phyloP scores from a whole-genome alignment of 2,888 invertebrate species.

The Mimas tiliae region DNA sequence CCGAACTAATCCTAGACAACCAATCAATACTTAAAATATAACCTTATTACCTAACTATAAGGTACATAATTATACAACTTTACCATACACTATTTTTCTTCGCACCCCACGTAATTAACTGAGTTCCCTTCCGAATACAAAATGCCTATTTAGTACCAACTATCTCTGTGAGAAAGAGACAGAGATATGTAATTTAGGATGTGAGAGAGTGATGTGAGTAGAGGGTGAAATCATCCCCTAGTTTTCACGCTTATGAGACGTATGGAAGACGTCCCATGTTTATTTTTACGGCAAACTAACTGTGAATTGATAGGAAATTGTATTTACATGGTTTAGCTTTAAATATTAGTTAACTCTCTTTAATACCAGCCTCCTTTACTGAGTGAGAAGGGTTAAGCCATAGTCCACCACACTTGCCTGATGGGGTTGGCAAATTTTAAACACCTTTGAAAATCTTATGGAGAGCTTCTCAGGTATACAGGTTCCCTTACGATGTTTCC shows the following conservation, averaged over 20 bases:
- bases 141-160: constrained; percentile 81
- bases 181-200: constrained; percentile 31
- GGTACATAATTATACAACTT: constrained; percentile 24
- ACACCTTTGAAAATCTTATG: too few species aligned
- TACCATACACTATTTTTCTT: constrained; percentile 68
- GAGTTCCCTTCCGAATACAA: constrained; percentile 82
- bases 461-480: too few species aligned
- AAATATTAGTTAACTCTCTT: constrained; percentile 31
- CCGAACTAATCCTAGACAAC: constrained; percentile 53
- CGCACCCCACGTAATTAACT: constrained; percentile 80
- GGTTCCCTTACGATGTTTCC: too few species aligned
- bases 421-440: too few species aligned
- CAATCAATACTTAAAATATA: background rate
- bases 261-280: constrained; percentile 49
- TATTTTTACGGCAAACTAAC: constrained; percentile 61
- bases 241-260: constrained; percentile 62
- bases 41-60: constrained; percentile 38
- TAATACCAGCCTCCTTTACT: background rate
- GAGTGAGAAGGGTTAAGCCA: too few species aligned
- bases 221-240: constrained; percentile 64
- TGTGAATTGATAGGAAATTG: constrained; percentile 74
- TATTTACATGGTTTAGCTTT: constrained; percentile 53
- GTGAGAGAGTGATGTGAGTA: constrained; percentile 53
- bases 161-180: constrained; percentile 58
- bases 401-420: too few species aligned